Base-by-base conservation (phyloP, 2,113 vertebrate species). In the Eubucco bourcierii region DNA sequence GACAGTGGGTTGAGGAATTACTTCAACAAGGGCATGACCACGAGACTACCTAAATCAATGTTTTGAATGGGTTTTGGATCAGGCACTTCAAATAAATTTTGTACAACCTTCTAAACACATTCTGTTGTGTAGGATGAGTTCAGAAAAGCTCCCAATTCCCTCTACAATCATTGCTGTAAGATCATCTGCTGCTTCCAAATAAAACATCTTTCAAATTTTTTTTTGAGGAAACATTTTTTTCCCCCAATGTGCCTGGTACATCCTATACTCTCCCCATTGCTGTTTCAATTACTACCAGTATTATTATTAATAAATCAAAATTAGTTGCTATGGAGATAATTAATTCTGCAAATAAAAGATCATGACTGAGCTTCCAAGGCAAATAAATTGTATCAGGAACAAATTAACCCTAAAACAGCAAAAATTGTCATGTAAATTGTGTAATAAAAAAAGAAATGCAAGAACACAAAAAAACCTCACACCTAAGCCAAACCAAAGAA, bases 311-410 rank as follows among this genome's bases (percentile, higher is more conserved):
- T 85, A 85, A 93, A 78, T 89, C 31, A 90, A 8, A 80, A 75
- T 80, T 85, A 71, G 72, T 75, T 92, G 44, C 65, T 86, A 52
- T 61, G 58, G 90, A 92, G 59, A 63, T 61, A 84, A 79, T 74
- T 82, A 90, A 74, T 20, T 63, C n/a, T 55, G 53, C 58, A 94
- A 93, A 88, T 71, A 86, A 82, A 90, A 96, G 16, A 86, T 55
- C 87, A 75, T 47, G 23, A 85, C 34, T n/a, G 28, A 80, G 28
- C 12, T 92, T 84, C 56, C 6, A 1, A 90, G 63, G 61, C 27
- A 92, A 85, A 92, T 34, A 77, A 90, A 71, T 10, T 74, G 28
- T 20, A 71, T 61, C 10, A 58, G 37, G 53, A 90, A 86, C 27
- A 84, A 24, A 84, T 68, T 65, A 88, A 74, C 10, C 8, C 15